phyloP scores from a whole-genome alignment of 2,797 vertebrate species.

The Delichon dasypus region DNA sequence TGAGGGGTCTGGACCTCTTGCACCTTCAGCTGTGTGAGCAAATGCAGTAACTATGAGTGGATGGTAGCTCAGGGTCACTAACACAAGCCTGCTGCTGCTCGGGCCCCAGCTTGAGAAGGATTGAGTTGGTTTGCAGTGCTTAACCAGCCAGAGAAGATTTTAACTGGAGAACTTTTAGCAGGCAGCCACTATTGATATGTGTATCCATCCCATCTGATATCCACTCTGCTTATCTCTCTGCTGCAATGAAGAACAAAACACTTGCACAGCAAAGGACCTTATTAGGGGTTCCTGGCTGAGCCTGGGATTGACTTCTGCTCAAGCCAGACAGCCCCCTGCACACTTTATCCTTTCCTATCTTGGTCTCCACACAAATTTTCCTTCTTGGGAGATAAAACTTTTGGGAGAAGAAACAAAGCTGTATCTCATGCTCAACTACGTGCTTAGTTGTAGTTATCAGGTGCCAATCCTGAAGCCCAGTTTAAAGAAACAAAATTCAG shows the following conservation, averaged over 20 bases:
- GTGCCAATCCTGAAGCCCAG: neutral
- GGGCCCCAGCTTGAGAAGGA: neutral
- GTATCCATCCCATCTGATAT: neutral
- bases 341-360: neutral
- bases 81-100: neutral
- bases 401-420: neutral
- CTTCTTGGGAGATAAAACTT: neutral
- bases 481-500: neutral
- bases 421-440: neutral
- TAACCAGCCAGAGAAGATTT: neutral
- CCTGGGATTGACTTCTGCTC: neutral
- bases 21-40: neutral
- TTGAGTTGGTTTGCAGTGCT: neutral
- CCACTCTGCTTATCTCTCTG: neutral
- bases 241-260: neutral
- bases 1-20: neutral
- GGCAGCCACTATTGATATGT: neutral
- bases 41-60: neutral
- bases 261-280: neutral
- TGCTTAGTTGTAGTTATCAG: neutral
- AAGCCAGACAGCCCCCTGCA: neutral
- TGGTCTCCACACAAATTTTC: neutral
- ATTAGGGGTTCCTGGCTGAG: neutral
- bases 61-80: fast-evolving
- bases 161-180: neutral